Evolutionary conservation across 2,888 invertebrate species (phyloP).

Genomic region (Eilema sororculum): DNA sequence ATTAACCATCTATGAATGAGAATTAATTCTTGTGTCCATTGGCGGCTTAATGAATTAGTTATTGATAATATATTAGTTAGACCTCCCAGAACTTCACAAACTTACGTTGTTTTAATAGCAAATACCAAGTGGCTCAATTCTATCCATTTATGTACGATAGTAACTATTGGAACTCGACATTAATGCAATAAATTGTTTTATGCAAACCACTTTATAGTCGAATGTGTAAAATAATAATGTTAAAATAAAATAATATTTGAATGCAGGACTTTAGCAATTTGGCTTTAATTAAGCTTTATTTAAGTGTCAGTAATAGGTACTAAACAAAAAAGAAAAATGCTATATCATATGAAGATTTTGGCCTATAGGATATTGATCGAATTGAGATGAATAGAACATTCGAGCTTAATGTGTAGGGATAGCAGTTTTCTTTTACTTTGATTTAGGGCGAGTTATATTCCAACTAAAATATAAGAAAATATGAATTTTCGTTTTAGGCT

Average conservation of each 20-base stretch:
- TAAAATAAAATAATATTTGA: too few species aligned
- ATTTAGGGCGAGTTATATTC: background rate
- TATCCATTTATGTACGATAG: background rate
- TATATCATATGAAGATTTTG: too few species aligned
- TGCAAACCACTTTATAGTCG: too few species aligned
- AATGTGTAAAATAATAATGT: too few species aligned
- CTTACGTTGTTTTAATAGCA: background rate
- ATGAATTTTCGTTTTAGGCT: background rate
- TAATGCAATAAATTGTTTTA: too few species aligned
- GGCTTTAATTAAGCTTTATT: too few species aligned
- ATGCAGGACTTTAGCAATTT: too few species aligned
- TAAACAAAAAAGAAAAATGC: too few species aligned
- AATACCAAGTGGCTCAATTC: background rate
- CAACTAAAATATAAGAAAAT: background rate
- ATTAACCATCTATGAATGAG: background rate
- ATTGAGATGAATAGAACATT: background rate
- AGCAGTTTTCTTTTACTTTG: background rate
- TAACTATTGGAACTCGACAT: too few species aligned
- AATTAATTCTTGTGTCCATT: background rate
- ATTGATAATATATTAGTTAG: background rate
- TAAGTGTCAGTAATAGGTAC: too few species aligned
- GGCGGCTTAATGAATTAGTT: constrained; percentile 9
- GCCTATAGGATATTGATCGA: background rate
- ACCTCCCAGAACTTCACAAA: constrained; percentile 4
- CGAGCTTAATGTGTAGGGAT: background rate